Evolutionary conservation across 92 coral and sea anemone species (phyloP).

Genomic region (Diadumene lineata): DNA sequence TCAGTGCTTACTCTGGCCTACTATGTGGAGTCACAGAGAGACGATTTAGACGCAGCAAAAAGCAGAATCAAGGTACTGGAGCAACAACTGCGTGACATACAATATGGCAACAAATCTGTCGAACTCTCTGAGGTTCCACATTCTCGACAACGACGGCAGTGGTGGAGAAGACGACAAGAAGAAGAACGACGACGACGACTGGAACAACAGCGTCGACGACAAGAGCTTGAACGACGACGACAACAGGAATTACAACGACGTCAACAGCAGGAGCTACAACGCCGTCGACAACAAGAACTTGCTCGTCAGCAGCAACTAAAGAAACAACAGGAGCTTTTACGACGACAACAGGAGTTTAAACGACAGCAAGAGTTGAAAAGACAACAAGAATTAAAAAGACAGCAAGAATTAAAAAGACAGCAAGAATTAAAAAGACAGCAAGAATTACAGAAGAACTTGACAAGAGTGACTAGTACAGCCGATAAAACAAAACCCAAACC

Average conservation of each 20-base stretch:
- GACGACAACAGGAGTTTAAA: conserved; percentile 7
- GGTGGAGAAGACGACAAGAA: conserved; percentile 3
- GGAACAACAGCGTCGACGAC: neutral
- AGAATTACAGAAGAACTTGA: conserved; percentile 1
- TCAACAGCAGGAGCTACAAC: neutral
- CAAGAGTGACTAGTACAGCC: neutral
- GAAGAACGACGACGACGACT: neutral
- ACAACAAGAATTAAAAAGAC: neutral
- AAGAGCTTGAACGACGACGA: neutral
- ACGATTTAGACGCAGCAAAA: conserved; percentile 33
- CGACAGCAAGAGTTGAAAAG: conserved; percentile 4
- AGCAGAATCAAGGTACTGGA: conserved; percentile 11
- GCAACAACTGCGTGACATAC: conserved; percentile 11
- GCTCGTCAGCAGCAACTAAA: conserved; percentile 4
- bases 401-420: conserved; percentile 5
- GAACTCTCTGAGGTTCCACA: neutral
- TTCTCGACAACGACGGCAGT: neutral
- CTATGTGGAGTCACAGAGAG: conserved; percentile 17
- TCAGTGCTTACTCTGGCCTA: conserved; percentile 37
- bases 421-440: conserved; percentile 5
- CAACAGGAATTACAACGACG: conserved; percentile 5
- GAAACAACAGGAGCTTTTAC: conserved; percentile 10
- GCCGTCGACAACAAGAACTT: neutral
- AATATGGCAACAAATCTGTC: neutral
- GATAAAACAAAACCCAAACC: neutral